Conservation (phyloP, 2,113 vertebrate genomes). For the Balaenoptera acutorostrata region DNA sequence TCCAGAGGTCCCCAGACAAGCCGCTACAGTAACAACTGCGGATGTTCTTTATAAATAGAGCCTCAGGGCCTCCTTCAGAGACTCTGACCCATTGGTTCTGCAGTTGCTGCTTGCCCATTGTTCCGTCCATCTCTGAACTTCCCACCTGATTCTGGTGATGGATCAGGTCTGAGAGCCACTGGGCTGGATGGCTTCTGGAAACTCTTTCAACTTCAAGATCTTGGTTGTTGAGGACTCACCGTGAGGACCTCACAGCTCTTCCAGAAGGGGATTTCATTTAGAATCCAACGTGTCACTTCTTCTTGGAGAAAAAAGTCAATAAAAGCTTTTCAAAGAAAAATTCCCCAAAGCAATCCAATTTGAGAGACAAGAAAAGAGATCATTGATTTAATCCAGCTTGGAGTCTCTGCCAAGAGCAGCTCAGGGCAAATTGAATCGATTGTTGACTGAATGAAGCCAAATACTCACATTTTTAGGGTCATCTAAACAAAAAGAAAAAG, state of each 20-base stretch:
- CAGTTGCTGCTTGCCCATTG: rapidly evolving
- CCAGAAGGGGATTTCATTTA: slow-evolving; percentile 1
- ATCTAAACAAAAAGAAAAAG: slow-evolving; percentile 16
- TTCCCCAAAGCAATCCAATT: slow-evolving; percentile 45
- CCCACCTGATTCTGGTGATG: rapidly evolving
- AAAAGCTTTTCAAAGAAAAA: slow-evolving; percentile 60
- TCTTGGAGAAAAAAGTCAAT: slow-evolving; percentile 58
- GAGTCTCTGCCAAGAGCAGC: slow-evolving; percentile 23
- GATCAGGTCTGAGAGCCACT: background rate
- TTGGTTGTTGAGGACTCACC: background rate
- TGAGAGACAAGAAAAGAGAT: slow-evolving; percentile 48
- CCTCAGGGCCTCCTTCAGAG: background rate
- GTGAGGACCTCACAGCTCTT: background rate
- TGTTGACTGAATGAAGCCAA: slow-evolving; percentile 23
- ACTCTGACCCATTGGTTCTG: background rate
- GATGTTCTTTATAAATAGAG: background rate
- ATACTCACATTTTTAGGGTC: slow-evolving; percentile 8
- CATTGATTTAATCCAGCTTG: slow-evolving; percentile 38
- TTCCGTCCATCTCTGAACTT: background rate
- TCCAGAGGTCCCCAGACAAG: background rate
- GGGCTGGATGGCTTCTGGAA: background rate
- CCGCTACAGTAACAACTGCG: background rate
- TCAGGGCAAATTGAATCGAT: background rate
- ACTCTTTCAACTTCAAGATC: background rate
- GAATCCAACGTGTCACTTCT: slow-evolving; percentile 16